A percentile compares a stretch with the other conserved stretches of the same genome.
These are phyloP conservation scores for Smutsia gigantea DNA, from an alignment of 2,797 vertebrate genomes.

Conservation along the genomic window DNA sequence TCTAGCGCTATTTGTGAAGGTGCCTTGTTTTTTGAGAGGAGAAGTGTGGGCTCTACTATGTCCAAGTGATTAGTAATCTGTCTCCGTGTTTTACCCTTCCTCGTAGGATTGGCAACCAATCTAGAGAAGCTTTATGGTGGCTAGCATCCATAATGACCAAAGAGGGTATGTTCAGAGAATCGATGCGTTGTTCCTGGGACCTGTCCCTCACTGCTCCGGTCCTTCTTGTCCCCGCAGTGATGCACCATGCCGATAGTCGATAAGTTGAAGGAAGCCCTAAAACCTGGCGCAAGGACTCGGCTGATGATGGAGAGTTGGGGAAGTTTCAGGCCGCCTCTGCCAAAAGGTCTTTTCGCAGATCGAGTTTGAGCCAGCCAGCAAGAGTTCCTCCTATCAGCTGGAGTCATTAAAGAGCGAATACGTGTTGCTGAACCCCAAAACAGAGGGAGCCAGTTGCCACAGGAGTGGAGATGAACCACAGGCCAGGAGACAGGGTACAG, in stretches of 20 bases:
- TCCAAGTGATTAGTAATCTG: fast-evolving
- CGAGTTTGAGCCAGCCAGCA: conserved; percentile 95
- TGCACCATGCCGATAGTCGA: conserved; percentile 95
- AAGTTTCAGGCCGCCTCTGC: conserved; percentile 93
- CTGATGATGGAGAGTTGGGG: conserved; percentile 92
- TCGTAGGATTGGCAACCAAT: not conserved
- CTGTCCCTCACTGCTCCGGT: fast-evolving
- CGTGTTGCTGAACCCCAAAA: conserved; percentile 90
- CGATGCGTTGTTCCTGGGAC: not conserved
- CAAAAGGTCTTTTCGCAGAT: conserved; percentile 96
- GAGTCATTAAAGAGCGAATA: conserved; percentile 95
- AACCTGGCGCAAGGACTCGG: conserved; percentile 90
- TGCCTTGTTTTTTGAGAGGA: not conserved
- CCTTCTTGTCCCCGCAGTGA: conserved; percentile 81
- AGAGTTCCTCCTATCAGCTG: conserved; percentile 91
- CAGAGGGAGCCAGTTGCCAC: conserved; percentile 83
- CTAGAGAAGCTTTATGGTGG: not conserved
- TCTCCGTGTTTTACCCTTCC: fast-evolving
- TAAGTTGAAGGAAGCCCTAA: conserved; percentile 94
- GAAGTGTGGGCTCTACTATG: fast-evolving
- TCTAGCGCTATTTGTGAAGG: not conserved
- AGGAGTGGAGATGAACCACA: conserved; percentile 83
- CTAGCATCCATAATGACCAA: fast-evolving
- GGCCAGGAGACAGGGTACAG: conserved; percentile 89
- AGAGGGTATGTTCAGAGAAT: not conserved